Conservation (phyloP, 2,113 vertebrate genomes). For the Phasianus colchicus region DNA sequence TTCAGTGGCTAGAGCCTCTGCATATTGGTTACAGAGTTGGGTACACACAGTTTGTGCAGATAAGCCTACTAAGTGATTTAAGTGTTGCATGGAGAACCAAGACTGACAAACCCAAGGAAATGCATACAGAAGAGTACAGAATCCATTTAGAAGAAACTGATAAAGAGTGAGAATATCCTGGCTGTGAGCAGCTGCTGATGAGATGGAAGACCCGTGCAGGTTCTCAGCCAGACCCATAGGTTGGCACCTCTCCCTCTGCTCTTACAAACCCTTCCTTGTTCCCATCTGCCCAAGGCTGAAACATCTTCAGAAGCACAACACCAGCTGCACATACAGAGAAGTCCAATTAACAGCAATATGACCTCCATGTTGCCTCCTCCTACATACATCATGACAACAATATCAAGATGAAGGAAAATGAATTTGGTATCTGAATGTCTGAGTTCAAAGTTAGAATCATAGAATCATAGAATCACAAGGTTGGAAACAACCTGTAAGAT, state of each 20-base stretch:
- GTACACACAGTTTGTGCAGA: neutral
- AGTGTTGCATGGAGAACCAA: neutral
- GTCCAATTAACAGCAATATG: neutral
- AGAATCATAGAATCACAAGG: too few relatives aligned
- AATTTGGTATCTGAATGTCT: neutral
- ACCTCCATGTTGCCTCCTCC: neutral
- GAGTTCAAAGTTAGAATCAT: neutral
- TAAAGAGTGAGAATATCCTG: neutral
- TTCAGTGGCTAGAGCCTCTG: neutral
- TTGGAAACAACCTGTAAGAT: too few relatives aligned
- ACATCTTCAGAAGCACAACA: neutral
- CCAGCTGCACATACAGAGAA: neutral
- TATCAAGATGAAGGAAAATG: neutral
- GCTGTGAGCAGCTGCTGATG: neutral
- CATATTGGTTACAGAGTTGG: fast-evolving
- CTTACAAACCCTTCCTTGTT: neutral
- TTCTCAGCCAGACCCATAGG: neutral
- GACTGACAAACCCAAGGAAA: neutral
- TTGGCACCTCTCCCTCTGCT: neutral
- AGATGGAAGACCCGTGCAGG: neutral
- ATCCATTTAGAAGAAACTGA: neutral
- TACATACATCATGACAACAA: neutral
- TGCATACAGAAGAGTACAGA: neutral
- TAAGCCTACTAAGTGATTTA: neutral
- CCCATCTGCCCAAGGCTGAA: neutral